Conservation (phyloP, 1,140 invertebrate species). For the Hylaeus anthracinus region DNA sequence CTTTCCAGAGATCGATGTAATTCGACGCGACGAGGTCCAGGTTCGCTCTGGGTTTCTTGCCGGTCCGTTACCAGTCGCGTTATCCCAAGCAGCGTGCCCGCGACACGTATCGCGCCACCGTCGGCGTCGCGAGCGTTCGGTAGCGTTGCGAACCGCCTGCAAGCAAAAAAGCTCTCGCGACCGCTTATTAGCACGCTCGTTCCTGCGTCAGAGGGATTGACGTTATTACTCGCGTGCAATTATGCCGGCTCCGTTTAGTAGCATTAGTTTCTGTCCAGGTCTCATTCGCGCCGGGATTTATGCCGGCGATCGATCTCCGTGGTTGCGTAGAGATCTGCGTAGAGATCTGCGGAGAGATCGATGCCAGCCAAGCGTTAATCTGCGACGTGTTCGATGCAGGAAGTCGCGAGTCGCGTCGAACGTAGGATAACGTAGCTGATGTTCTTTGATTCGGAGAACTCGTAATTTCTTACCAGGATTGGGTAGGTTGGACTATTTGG, state of each 20-base stretch:
- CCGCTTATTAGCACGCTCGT: slow-evolving; percentile 36
- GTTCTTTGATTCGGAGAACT: too few species aligned
- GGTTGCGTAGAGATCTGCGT: too few species aligned
- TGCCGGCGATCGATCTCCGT: neutral
- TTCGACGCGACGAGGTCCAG: neutral
- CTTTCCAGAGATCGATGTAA: neutral
- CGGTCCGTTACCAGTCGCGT: neutral
- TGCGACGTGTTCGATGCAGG: too few species aligned
- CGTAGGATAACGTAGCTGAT: too few species aligned
- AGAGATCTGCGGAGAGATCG: neutral
- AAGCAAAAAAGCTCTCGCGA: slow-evolving; percentile 28
- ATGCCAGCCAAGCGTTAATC: slow-evolving; percentile 1
- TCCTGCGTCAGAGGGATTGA: slow-evolving; percentile 31
- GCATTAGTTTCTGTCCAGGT: slow-evolving; percentile 11
- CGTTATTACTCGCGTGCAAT: slow-evolving; percentile 36
- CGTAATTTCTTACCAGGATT: too few species aligned
- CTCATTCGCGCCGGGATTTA: slow-evolving; percentile 11
- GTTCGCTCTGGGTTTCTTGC: neutral
- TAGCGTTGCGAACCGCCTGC: neutral
- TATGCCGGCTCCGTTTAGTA: slow-evolving; percentile 13
- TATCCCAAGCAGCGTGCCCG: neutral
- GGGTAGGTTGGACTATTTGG: too few species aligned
- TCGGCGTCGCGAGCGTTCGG: neutral
- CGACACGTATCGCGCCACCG: slow-evolving; percentile 24
- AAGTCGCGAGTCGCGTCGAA: too few species aligned